A percentile compares a stretch with the other conserved stretches of the same genome.
phyloP scores from a whole-genome alignment of 2,797 vertebrate species.

The Microctenopoma lineatum region DNA sequence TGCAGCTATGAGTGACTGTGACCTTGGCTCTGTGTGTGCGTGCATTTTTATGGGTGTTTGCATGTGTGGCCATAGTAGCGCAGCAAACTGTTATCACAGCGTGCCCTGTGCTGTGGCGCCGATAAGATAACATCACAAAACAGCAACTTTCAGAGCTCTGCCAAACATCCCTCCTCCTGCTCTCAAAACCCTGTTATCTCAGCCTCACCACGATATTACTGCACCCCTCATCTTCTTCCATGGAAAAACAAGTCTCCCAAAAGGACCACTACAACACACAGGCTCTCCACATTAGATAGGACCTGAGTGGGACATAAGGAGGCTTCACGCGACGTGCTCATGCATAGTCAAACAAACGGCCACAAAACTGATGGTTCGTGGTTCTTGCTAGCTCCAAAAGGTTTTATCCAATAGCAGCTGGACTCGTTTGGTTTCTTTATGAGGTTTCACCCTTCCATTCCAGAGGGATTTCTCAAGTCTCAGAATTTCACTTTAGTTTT shows the following conservation, averaged over 20 bases:
- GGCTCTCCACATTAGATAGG: constrained; percentile 27
- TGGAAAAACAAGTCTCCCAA: constrained; percentile 22
- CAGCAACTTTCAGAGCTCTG: constrained; percentile 56
- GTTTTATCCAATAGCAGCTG: too few species aligned
- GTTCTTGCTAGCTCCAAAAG: constrained; percentile 1
- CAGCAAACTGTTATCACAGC: constrained; percentile 56
- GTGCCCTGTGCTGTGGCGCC: constrained; percentile 52
- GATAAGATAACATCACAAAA: constrained; percentile 71
- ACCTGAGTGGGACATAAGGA: constrained; percentile 19
- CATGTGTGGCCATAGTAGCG: constrained; percentile 23
- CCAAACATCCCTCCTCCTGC: constrained; percentile 59
- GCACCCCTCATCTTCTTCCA: constrained; percentile 28
- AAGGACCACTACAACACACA: constrained; percentile 20
- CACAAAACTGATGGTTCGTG: constrained; percentile 1
- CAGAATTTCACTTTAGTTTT: too few species aligned
- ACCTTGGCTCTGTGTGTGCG: constrained; percentile 51
- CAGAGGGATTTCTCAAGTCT: too few species aligned
- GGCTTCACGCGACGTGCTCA: constrained; percentile 9
- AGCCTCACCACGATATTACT: constrained; percentile 41
- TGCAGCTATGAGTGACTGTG: constrained; percentile 27
- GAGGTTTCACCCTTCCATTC: too few species aligned
- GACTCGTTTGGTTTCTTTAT: too few species aligned
- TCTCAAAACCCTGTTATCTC: constrained; percentile 49
- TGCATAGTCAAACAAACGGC: neutral
- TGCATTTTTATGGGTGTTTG: constrained; percentile 13